Evolutionary conservation across 2,113 vertebrate genomes (phyloP), one percentile per base, ranked within the genome.

Genomic region (Notothenia coriiceps): DNA sequence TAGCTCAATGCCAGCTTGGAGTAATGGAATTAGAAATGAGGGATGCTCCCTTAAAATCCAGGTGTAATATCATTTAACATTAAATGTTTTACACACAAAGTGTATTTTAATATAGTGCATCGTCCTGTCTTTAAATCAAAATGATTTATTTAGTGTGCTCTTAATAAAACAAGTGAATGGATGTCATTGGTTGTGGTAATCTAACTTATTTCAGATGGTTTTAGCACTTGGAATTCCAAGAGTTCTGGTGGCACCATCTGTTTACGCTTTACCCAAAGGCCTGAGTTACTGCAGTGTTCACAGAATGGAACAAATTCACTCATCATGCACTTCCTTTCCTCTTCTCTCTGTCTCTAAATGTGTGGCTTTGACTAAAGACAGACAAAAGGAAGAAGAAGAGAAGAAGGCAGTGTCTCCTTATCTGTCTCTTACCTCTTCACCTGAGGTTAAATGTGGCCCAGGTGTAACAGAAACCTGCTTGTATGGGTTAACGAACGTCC

Each of bases 21-120:
- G 55, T 76, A 86, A 89, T 78, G 54, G 63, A 85, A 83, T 89
- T 68, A 85, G 52, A 84, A 80, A 44, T 17, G 55, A 14, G 65
- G 75, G 78, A 80, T 43, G 64, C 57, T 76, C 56, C 22, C 43
- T 65, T 79, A n/a, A 73, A 78, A 77, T 69, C 68, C 54, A 73
- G 63, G 49, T 83, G 79, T 85, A 91, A 90, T 88, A 85, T 85
- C 69, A 69, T 75, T 79, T 89, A 90, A 81, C 70, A 81, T 73
- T 82, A 59, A 67, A 68, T 13, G 44, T 67, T 83, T 71, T 15
- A 86, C 70, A 65, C 57, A 46, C 22, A n/a, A 64, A 51, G 13
- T 33, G 51, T 47, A 18, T 66, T 74, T 40, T 40, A 43, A 55
- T 49, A 49, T 22, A 29, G 29, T 29, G 29, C 25, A 25, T 25